Evolutionary conservation across 1,140 invertebrate species (phyloP).

Genomic region (Zaprionus nigranus): DNA sequence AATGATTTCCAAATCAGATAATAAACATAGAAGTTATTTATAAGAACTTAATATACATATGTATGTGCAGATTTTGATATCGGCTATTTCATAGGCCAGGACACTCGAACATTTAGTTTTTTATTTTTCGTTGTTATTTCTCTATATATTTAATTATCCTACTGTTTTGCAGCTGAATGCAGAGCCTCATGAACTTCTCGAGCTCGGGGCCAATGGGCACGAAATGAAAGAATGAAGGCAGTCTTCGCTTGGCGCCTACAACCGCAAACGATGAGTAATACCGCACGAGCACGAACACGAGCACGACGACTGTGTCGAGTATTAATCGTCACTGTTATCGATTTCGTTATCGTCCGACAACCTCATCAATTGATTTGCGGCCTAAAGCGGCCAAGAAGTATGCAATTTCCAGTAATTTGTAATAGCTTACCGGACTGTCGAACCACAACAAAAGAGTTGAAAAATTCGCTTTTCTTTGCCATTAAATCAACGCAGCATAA

Average conservation of each 20-base stretch:
- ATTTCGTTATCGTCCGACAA: background rate
- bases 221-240: constrained; percentile 83
- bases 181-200: constrained; percentile 82
- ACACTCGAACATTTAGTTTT: too few species aligned
- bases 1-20: background rate
- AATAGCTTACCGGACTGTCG: constrained; percentile 24
- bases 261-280: constrained; percentile 76
- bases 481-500: constrained; percentile 15
- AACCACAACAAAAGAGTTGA: constrained; percentile 62
- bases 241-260: constrained; percentile 79
- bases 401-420: constrained; percentile 32
- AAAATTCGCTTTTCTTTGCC: constrained; percentile 47
- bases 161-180: constrained; percentile 66
- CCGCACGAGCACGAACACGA: constrained; percentile 57
- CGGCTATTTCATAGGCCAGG: too few species aligned
- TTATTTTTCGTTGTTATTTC: too few species aligned
- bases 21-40: background rate
- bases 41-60: too few species aligned
- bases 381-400: constrained; percentile 71
- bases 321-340: constrained; percentile 41
- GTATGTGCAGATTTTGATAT: too few species aligned
- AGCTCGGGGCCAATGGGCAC: constrained; percentile 79
- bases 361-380: constrained; percentile 62
- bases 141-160: background rate
- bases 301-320: constrained; percentile 55